A percentile compares a stretch with the other conserved stretches of the same genome.
These are phyloP conservation scores for Leptatherina wallacei DNA, from an alignment of 2,797 vertebrate species.

Conservation along the genomic window DNA sequence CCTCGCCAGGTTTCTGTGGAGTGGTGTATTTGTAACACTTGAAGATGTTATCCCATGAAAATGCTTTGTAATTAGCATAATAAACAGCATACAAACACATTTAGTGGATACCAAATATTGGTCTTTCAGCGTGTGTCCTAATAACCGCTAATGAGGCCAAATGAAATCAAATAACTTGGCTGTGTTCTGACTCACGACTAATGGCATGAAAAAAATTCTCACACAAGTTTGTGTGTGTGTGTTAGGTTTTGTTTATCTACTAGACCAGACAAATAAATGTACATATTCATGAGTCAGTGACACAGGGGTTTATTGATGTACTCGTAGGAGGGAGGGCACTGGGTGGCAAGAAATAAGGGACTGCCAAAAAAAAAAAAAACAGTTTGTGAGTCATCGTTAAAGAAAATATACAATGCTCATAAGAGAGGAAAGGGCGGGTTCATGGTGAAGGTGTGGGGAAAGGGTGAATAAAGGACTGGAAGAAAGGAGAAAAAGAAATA, in stretches of 20 bases:
- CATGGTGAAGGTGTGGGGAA: slow-evolving; percentile 35
- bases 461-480: slow-evolving; percentile 12
- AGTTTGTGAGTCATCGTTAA: slow-evolving; percentile 72
- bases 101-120: slow-evolving; percentile 58
- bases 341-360: slow-evolving; percentile 27
- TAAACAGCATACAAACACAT: slow-evolving; percentile 52
- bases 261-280: slow-evolving; percentile 66
- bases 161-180: slow-evolving; percentile 52
- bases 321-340: slow-evolving; percentile 57
- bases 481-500: slow-evolving; percentile 13
- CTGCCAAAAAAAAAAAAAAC: slow-evolving; percentile 44
- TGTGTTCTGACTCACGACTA: slow-evolving; percentile 43
- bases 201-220: not conserved
- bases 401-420: slow-evolving; percentile 54
- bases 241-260: not conserved
- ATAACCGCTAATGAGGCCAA: slow-evolving; percentile 37
- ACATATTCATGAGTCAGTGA: slow-evolving; percentile 79
- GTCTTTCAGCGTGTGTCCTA: slow-evolving; percentile 42
- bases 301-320: slow-evolving; percentile 73
- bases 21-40: slow-evolving; percentile 45
- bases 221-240: slow-evolving; percentile 14
- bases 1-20: slow-evolving; percentile 39
- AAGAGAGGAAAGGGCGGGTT: slow-evolving; percentile 35
- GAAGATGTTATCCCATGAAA: slow-evolving; percentile 36
- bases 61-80: slow-evolving; percentile 54